Evolutionary conservation across 2,113 vertebrate genomes (phyloP), one percentile per base, ranked within the genome.

Genomic region (Toxotes jaculatrix): DNA sequence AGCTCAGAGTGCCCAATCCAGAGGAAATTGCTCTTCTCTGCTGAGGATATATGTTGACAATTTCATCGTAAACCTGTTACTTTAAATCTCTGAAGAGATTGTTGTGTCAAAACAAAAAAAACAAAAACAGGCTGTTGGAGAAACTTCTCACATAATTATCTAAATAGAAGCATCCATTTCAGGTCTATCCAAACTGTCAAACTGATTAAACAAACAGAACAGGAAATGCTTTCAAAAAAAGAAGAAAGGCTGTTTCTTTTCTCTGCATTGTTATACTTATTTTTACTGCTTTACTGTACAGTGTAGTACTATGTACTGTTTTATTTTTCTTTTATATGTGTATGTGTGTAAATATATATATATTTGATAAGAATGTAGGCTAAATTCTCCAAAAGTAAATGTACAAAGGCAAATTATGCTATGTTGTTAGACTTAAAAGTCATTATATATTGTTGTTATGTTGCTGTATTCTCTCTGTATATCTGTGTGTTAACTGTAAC

Each of bases 101-200:
- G 84, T 66, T 86, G 86, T 77, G 66, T 83, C 68, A 79, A 87
- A 79, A 79, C 42, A 78, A 80, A 86, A 84, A 27, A 27, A 27
- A 27, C 1, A 27, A 27, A 27, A 27, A 75, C 60, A 74, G 38
- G 76, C 49, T 77, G 60, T 62, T 72, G 61, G 34, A 80, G 53
- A 80, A 77, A 75, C 13, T 56, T 80, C 79, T 84, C 80, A 87
- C 75, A 69, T 86, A 79, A 91, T 93, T 89, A 87, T 91, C 84
- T 79, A 82, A 85, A 61, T 12, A 49, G 68, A 83, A 84, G 73
- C 89, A 79, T 34, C 84, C 74, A 89, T 83, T 84, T 86, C 80
- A 81, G 64, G 42, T 83, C 82, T 32, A 65, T 87, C 60, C 68
- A 85, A 85, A 82, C 83, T 87, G 80, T 68, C 84, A 85, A 51